Evolutionary conservation across 1,140 invertebrate genomes (phyloP).

Genomic region (Drosophila erecta): DNA sequence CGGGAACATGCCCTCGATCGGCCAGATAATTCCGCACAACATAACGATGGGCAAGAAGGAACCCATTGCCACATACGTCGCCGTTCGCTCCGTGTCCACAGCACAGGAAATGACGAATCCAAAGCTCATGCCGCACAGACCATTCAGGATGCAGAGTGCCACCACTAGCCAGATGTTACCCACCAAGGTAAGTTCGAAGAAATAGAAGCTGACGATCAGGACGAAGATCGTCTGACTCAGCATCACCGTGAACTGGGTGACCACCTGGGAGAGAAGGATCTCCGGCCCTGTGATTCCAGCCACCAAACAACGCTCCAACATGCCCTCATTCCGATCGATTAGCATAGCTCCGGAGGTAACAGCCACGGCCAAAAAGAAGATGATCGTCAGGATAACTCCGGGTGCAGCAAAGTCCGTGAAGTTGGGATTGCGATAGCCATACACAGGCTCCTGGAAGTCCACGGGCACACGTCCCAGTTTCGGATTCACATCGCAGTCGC

Average conservation of each 20-base stretch:
- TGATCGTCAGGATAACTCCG: slow-evolving; percentile 96
- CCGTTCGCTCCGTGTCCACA: slow-evolving; percentile 95
- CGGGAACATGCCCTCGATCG: slow-evolving; percentile 93
- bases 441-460: slow-evolving; percentile 93
- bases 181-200: slow-evolving; percentile 92
- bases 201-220: slow-evolving; percentile 91
- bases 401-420: slow-evolving; percentile 98
- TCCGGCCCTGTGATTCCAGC: slow-evolving; percentile 91
- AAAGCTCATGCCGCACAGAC: slow-evolving; percentile 97
- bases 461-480: slow-evolving; percentile 90
- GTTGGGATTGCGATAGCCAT: slow-evolving; percentile 92
- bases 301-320: slow-evolving; percentile 93
- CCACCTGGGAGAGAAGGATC: slow-evolving; percentile 92
- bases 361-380: slow-evolving; percentile 97
- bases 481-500: slow-evolving; percentile 89
- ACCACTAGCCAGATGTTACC: slow-evolving; percentile 92
- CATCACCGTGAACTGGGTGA: slow-evolving; percentile 95
- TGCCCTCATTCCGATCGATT: slow-evolving; percentile 95
- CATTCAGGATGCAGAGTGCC: slow-evolving; percentile 91
- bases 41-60: slow-evolving; percentile 97
- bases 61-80: slow-evolving; percentile 96
- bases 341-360: slow-evolving; percentile 96
- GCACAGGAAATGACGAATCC: slow-evolving; percentile 95
- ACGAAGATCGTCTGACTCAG: slow-evolving; percentile 93
- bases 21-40: slow-evolving; percentile 95